Evolutionary conservation across 2,113 vertebrate genomes (phyloP).

Genomic region (Dipodomys spectabilis): DNA sequence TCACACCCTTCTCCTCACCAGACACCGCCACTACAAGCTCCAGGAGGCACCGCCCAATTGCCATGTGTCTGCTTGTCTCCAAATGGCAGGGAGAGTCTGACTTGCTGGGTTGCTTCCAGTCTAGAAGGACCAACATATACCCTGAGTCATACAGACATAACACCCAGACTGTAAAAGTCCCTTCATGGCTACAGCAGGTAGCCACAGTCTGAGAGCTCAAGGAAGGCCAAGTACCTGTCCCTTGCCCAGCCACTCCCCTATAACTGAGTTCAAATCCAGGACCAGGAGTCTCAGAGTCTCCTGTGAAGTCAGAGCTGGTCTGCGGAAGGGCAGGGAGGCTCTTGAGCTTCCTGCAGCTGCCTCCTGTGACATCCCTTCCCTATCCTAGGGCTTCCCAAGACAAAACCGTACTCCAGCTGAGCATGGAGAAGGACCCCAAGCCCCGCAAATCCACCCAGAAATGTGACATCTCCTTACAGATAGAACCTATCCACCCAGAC

Average conservation of each 20-base stretch:
- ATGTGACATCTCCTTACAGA: slow-evolving; percentile 72
- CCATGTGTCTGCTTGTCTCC: too few relatives aligned
- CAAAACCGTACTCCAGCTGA: slow-evolving; percentile 38
- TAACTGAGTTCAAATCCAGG: background rate
- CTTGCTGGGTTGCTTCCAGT: too few relatives aligned
- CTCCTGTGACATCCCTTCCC: background rate
- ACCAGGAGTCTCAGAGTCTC: background rate
- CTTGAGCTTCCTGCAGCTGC: background rate
- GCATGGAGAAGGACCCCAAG: slow-evolving; percentile 52
- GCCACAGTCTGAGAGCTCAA: background rate
- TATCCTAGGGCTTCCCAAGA: slow-evolving; percentile 65
- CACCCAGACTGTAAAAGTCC: fast-evolving
- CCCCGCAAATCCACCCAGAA: background rate
- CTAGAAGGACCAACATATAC: too few relatives aligned
- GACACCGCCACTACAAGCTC: too few relatives aligned
- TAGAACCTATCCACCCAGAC: background rate
- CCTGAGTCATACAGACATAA: background rate
- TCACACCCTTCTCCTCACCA: background rate
- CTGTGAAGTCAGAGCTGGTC: background rate
- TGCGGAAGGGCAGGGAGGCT: background rate
- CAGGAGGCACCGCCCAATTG: too few relatives aligned
- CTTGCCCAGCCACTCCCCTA: background rate
- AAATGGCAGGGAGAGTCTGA: too few relatives aligned
- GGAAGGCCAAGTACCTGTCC: background rate
- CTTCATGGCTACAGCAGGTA: too few relatives aligned